A percentile compares a stretch with the other conserved stretches of the same genome.
Conservation (phyloP, 2,888 invertebrate genomes). For the Zaprionus lineosus region DNA sequence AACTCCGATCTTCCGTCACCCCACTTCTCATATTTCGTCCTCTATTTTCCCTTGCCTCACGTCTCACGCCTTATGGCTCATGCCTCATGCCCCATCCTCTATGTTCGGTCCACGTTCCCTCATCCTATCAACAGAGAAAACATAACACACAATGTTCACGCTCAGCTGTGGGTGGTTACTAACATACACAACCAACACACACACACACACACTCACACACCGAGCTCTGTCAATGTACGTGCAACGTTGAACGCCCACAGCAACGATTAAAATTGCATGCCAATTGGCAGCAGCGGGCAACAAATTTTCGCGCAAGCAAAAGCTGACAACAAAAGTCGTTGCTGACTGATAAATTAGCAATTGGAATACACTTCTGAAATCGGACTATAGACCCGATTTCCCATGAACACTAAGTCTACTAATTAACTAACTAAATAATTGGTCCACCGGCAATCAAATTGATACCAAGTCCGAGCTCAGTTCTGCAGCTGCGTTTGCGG, state of each 20-base stretch:
- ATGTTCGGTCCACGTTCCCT: too few relatives aligned
- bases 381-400: not conserved
- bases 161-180: slow-evolving; percentile 45
- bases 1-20: too few relatives aligned
- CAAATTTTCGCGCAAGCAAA: slow-evolving; percentile 45
- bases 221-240: slow-evolving; percentile 8
- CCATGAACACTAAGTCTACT: too few relatives aligned
- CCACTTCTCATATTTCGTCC: too few relatives aligned
- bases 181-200: slow-evolving; percentile 12
- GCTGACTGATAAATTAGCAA: slow-evolving; percentile 41
- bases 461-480: too few relatives aligned
- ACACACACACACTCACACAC: slow-evolving; percentile 6
- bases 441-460: too few relatives aligned
- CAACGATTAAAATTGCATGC: slow-evolving; percentile 57
- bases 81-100: too few relatives aligned
- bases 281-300: slow-evolving; percentile 60
- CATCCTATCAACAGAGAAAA: too few relatives aligned
- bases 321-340: slow-evolving; percentile 31
- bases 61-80: too few relatives aligned
- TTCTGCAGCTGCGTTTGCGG: too few relatives aligned
- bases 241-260: slow-evolving; percentile 52
- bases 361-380: slow-evolving; percentile 18
- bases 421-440: not conserved
- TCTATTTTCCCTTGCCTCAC: too few relatives aligned
- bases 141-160: slow-evolving; percentile 14